Conservation (phyloP, 92 coral and sea anemone genomes). For the Blastomussa wellsi region DNA sequence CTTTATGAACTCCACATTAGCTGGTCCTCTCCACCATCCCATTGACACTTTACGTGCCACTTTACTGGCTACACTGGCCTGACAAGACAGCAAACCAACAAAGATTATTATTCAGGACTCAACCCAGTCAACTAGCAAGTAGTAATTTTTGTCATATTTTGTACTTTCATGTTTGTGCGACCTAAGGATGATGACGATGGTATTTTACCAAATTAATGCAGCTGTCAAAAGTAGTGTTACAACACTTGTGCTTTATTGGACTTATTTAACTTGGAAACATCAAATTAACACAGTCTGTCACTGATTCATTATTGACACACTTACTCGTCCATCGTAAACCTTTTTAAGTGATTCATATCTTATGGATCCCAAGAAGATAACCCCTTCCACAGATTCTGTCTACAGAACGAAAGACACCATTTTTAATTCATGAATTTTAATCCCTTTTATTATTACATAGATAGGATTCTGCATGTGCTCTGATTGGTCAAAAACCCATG, state of each 20-base stretch:
- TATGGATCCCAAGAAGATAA: slow-evolving; percentile 85
- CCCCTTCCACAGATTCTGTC: slow-evolving; percentile 83
- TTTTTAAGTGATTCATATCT: slow-evolving; percentile 81
- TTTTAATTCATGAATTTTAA: background rate
- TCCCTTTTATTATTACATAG: background rate
- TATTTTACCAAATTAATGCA: too few relatives aligned
- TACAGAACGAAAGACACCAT: background rate
- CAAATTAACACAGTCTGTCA: background rate
- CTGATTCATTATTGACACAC: slow-evolving; percentile 5
- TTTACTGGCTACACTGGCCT: slow-evolving; percentile 89
- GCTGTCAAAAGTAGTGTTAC: too few relatives aligned
- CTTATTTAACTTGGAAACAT: background rate
- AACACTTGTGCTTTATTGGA: too few relatives aligned
- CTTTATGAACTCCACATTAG: slow-evolving; percentile 80
- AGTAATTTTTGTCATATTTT: too few relatives aligned
- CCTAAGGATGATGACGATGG: too few relatives aligned
- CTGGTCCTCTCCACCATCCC: slow-evolving; percentile 93
- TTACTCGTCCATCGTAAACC: slow-evolving; percentile 86
- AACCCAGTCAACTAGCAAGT: background rate
- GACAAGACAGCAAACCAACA: background rate
- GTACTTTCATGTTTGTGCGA: too few relatives aligned
- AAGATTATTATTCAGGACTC: background rate
- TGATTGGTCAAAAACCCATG: too few relatives aligned
- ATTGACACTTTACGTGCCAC: slow-evolving; percentile 87
- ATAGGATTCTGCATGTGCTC: too few relatives aligned